Base-by-base conservation (phyloP, 2,888 invertebrate species). In the Luperina testacea region DNA sequence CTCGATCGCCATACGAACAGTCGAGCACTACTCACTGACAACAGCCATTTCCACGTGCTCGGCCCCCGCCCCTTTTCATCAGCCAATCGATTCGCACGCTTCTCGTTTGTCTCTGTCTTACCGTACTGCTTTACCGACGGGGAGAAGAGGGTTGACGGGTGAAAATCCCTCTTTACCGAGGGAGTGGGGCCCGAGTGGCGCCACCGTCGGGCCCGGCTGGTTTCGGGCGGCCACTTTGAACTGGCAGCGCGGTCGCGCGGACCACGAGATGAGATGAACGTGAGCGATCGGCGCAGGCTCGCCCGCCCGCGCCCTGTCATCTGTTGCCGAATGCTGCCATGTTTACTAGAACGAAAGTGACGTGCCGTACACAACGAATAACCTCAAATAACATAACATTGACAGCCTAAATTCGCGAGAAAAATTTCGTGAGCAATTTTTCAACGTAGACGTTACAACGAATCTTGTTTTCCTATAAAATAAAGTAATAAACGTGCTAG, bases 261-360 rank as follows among this genome's bases (percentile, higher is more conserved):
- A 88, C 91, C 92, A 87, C 87, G 94, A 92, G 92, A 96, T 95
- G 96, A 95, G 94, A 96, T 95, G 95, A 95, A 91, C 90, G 87
- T 91, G 92, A 92, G 89, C 90, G 89, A 90, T 91, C 89, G 95
- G 96, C 96, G 96, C 96, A 96, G 95, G 95, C 94, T 88, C 94
- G 95, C 92, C 90, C 94, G 94, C 95, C 95, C 95, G 95, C 95
- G 95, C 95, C 94, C 93, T 94, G 93, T 96, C 96, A 96, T 96
- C 96, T 96, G 96, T 96, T 96, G 96, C 95, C 94, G 91, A 93
- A 89, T 93, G 94, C 95, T 96, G 96, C 96, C 96, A 96, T 97
- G 96, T 96, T 96, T 96, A 96, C 96, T 94, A 94, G 94, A 94
- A 92, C 93, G 92, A 94, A 94, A 95, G 94, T 95, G 96, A 95